A percentile compares a stretch with the other conserved stretches of the same genome.
Evolutionary conservation across 2,888 invertebrate genomes (phyloP).

Genomic region (Thyatira batis): DNA sequence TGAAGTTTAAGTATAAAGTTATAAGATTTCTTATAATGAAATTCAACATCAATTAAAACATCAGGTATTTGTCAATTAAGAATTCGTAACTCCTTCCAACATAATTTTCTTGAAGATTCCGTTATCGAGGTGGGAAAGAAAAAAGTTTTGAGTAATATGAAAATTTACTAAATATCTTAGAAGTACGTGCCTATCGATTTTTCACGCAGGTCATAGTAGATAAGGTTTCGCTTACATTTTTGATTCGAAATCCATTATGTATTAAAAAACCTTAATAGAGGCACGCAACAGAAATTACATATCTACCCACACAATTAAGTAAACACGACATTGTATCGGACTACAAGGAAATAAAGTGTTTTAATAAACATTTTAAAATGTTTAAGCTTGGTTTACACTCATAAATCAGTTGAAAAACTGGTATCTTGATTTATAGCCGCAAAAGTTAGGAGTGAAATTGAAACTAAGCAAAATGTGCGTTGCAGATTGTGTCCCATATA

Average conservation of each 20-base stretch:
- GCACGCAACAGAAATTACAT: too few relatives aligned
- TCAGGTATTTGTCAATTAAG: not conserved
- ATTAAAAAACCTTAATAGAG: too few relatives aligned
- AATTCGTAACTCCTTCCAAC: not conserved
- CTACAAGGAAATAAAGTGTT: not conserved
- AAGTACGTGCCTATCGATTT: too few relatives aligned
- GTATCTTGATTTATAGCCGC: slow-evolving; percentile 46
- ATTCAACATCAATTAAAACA: not conserved
- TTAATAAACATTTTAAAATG: slow-evolving; percentile 26
- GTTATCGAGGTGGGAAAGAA: slow-evolving; percentile 6
- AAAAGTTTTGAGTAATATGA: slow-evolving; percentile 5
- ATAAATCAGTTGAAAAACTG: slow-evolving; percentile 47
- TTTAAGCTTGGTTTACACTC: slow-evolving; percentile 34
- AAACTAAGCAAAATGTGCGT: slow-evolving; percentile 32
- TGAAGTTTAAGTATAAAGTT: not conserved
- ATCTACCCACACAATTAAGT: too few relatives aligned
- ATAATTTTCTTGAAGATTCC: not conserved
- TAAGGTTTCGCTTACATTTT: too few relatives aligned
- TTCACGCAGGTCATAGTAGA: too few relatives aligned
- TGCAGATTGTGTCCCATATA: slow-evolving; percentile 16
- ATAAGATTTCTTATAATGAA: not conserved
- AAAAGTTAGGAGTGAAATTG: slow-evolving; percentile 36
- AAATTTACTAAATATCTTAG: too few relatives aligned
- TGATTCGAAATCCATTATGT: too few relatives aligned
- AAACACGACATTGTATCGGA: not conserved